Percentiles rank a stretch among this genome's conserved stretches.
phyloP scores from a whole-genome alignment of 2,888 invertebrate genomes.

The Choristoneura rosaceana region DNA sequence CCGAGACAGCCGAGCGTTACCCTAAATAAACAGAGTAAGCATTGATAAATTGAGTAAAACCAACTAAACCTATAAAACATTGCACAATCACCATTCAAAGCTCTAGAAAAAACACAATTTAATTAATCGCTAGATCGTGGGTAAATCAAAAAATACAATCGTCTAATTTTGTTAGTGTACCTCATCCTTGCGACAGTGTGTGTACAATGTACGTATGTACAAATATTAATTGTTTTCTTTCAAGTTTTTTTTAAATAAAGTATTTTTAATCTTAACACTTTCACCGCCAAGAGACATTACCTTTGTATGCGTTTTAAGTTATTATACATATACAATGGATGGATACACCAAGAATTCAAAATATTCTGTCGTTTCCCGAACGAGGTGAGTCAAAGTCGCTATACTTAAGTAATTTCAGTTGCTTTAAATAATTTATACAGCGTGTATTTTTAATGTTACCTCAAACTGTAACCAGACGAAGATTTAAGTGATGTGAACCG shows the following conservation, averaged over 20 bases:
- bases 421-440: no score
- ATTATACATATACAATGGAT: no score
- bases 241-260: neutral
- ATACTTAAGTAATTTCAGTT: no score
- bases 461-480: no score
- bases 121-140: constrained; percentile 16
- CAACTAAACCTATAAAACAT: constrained; percentile 45
- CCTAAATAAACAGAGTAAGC: no score
- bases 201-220: constrained; percentile 25
- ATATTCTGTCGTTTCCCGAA: no score
- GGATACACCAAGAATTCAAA: no score
- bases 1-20: no score
- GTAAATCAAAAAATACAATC: constrained; percentile 2
- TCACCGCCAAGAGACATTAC: neutral
- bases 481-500: no score
- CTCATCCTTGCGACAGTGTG: constrained; percentile 37
- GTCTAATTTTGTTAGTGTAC: constrained; percentile 33
- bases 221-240: neutral
- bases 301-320: no score
- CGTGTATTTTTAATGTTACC: no score
- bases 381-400: no score
- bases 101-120: constrained; percentile 50
- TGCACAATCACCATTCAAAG: constrained; percentile 71
- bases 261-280: neutral
- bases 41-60: constrained; percentile 47